These are phyloP conservation scores for Atherinomorus stipes DNA, from an alignment of 2,113 vertebrate species.

Conservation along the genomic window DNA sequence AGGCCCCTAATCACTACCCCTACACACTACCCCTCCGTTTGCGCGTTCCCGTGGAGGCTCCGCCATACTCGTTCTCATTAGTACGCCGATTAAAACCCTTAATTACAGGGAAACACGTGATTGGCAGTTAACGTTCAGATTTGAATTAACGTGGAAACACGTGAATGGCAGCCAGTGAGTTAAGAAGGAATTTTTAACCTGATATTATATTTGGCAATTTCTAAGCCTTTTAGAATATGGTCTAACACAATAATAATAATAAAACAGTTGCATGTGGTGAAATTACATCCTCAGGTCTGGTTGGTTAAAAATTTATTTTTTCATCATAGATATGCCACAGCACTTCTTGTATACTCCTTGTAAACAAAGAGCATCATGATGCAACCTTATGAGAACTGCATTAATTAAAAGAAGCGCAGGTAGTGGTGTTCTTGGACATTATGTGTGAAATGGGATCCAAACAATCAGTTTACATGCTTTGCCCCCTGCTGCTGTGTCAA, in stretches of 20 bases:
- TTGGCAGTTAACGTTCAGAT: no score
- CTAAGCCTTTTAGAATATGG: background rate
- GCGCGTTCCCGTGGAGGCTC: no score
- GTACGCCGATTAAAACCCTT: no score
- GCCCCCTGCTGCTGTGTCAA: conserved; percentile 20
- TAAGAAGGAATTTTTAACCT: no score
- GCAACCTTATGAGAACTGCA: conserved; percentile 11
- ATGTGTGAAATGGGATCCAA: conserved; percentile 31
- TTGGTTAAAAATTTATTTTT: background rate
- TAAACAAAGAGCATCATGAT: conserved; percentile 12
- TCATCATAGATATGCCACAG: conserved; percentile 10
- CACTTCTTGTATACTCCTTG: conserved; percentile 2
- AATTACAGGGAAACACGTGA: no score
- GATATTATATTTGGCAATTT: no score
- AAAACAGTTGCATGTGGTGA: background rate
- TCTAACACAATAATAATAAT: no score
- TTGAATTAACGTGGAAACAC: no score
- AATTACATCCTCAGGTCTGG: background rate
- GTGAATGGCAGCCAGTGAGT: no score
- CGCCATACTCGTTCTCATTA: no score
- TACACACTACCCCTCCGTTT: no score
- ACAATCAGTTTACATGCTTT: conserved; percentile 19
- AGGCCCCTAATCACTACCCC: no score
- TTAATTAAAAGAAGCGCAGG: conserved; percentile 18
- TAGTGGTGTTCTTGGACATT: conserved; percentile 14